Conservation (phyloP, 2,797 vertebrate species). For the Epinephelus coioides region DNA sequence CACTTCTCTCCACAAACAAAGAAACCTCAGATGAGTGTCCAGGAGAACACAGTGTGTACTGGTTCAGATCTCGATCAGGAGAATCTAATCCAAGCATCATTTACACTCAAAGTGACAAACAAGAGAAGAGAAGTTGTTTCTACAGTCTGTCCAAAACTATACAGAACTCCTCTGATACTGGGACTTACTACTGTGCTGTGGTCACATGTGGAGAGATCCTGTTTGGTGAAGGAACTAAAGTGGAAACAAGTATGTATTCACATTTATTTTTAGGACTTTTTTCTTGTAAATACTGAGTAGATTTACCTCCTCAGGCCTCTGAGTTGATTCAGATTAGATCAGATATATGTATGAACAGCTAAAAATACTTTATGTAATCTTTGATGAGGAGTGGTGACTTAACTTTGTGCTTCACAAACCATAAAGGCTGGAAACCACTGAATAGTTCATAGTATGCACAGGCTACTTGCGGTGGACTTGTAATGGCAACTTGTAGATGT, state of each 20-base stretch:
- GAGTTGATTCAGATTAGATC: background rate
- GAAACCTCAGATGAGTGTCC: slow-evolving; percentile 26
- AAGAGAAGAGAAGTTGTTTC: slow-evolving; percentile 37
- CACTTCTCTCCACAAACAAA: slow-evolving; percentile 25
- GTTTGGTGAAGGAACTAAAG: slow-evolving; percentile 63
- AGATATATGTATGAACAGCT: background rate
- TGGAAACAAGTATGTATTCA: slow-evolving; percentile 52
- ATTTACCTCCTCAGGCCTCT: background rate
- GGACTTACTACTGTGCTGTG: slow-evolving; percentile 73
- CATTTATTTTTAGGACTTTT: background rate
- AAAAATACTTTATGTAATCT: background rate
- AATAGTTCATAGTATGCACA: background rate
- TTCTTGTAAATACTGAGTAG: background rate
- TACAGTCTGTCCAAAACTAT: slow-evolving; percentile 56
- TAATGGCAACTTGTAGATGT: background rate
- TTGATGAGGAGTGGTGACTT: too few species aligned
- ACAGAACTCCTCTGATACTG: slow-evolving; percentile 47
- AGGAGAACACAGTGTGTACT: slow-evolving; percentile 36
- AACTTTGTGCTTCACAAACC: background rate
- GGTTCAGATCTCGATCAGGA: slow-evolving; percentile 45
- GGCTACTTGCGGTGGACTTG: background rate
- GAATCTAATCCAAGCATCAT: slow-evolving; percentile 9
- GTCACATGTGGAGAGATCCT: slow-evolving; percentile 68
- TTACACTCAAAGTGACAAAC: slow-evolving; percentile 5
- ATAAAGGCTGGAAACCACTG: background rate